Evolutionary conservation across 2,797 vertebrate genomes (phyloP), one percentile per base, ranked within the genome.

Genomic region (Pipistrellus kuhlii): DNA sequence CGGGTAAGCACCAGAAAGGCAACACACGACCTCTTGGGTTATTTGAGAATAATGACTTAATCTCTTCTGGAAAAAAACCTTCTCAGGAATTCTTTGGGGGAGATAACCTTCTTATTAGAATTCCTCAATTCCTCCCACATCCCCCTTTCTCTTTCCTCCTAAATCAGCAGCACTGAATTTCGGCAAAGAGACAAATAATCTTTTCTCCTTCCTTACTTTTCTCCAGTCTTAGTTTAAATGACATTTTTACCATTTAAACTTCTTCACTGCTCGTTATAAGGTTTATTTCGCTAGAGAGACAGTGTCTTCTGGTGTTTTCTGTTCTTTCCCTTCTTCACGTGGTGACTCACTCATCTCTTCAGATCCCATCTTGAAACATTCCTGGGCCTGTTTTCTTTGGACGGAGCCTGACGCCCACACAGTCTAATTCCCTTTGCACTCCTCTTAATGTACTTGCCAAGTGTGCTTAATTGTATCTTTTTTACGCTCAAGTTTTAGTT

Each of bases 261-360:
- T 81, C 21, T 32, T 88, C 20, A 9, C 41, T 71, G 32, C 38
- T 75, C 14, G 38, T 46, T 72, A 18, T 0, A 27, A 27, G 3
- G 10, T 59, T 82, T 48, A 38, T 85, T 71, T 94, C 17, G 21
- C 55, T 77, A 66, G 48, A 27, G 41, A 78, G 64, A 64, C 62
- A 15, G 35, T 81, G 57, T 94, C 41, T 94, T 35, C 18, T 35
- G 51, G 59, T 92, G 83, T 91, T 96, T 96, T 96, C 75, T 87
- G 38, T 72, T 88, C 76, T 86, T 93, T 75, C 66, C 85, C 66
- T 93, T 85, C 59, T 92, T 73, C 64, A 41, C 46, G 75, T 15
- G 20, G 80, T 97, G 95, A 97, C 72, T 94, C 96, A 96, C 57
- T 90, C 72, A 21, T 94, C 72, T 92, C 91, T 93, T 93, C 62